Evolutionary conservation across 2,797 vertebrate species (phyloP).

Genomic region (Syngnathus rostellatus): DNA sequence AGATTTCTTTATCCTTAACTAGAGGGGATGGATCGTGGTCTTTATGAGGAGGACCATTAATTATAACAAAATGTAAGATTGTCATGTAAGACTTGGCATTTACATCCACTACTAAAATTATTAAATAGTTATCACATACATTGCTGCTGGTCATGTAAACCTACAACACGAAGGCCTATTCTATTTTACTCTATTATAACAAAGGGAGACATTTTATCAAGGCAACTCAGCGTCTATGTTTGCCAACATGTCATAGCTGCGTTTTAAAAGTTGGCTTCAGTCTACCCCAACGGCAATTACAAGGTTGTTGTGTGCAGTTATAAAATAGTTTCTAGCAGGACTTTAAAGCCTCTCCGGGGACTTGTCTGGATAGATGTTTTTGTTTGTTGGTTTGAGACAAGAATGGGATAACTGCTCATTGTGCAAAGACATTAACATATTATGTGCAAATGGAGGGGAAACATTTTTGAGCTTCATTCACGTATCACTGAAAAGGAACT

Average conservation of each 20-base stretch:
- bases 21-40: too few species aligned
- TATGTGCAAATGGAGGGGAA: slow-evolving; percentile 8
- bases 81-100: neutral
- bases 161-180: neutral
- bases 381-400: slow-evolving; percentile 18
- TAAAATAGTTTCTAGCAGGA: slow-evolving; percentile 26
- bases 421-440: slow-evolving; percentile 14
- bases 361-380: slow-evolving; percentile 13
- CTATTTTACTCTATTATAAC: neutral
- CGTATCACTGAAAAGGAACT: slow-evolving; percentile 1
- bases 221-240: neutral
- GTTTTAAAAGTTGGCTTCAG: slow-evolving; percentile 35
- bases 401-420: slow-evolving; percentile 8
- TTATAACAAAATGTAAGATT: too few species aligned
- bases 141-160: neutral
- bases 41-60: too few species aligned
- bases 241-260: slow-evolving; percentile 31
- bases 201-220: slow-evolving; percentile 4
- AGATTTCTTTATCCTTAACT: too few species aligned
- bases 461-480: slow-evolving; percentile 2
- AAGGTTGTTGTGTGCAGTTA: slow-evolving; percentile 31
- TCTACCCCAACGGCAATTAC: slow-evolving; percentile 38
- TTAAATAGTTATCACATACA: neutral
- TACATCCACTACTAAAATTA: neutral
- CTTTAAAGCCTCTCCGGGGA: slow-evolving; percentile 23